phyloP scores from a whole-genome alignment of 2,797 vertebrate genomes.

The Dendrocincla fuliginosa region DNA sequence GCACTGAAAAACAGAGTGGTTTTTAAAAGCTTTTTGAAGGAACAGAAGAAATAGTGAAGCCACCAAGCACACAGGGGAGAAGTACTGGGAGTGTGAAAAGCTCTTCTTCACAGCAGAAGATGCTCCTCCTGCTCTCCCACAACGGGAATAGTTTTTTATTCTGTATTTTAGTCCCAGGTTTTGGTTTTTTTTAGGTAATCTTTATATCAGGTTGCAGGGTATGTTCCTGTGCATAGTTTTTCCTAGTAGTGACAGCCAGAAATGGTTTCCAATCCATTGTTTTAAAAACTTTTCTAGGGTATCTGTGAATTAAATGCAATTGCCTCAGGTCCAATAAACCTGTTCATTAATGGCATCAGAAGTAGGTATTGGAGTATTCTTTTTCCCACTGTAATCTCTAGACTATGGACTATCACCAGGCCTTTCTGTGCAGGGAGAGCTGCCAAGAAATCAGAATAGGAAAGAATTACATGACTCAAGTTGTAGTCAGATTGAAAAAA shows the following conservation, averaged over 20 bases:
- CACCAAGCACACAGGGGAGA: background rate
- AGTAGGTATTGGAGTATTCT: background rate
- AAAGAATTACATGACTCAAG: background rate
- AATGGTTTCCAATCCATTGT: background rate
- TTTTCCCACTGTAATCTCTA: background rate
- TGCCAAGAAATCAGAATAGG: background rate
- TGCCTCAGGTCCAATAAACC: background rate
- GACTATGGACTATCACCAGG: background rate
- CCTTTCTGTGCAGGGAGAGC: background rate
- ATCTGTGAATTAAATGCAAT: background rate
- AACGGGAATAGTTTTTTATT: background rate
- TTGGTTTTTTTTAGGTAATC: slow-evolving; percentile 29
- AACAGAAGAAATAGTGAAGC: background rate
- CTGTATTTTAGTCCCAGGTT: background rate
- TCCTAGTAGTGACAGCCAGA: background rate
- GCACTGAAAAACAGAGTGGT: background rate
- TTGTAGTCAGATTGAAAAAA: background rate
- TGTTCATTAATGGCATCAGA: background rate
- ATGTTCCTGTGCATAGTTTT: background rate
- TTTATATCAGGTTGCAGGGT: background rate
- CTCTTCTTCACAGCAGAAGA: background rate
- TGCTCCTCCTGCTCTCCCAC: background rate
- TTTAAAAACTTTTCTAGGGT: background rate
- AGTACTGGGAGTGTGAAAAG: background rate
- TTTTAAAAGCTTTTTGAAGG: background rate